phyloP scores from a whole-genome alignment of 2,888 invertebrate species.

The Netelia fuscicornis region DNA sequence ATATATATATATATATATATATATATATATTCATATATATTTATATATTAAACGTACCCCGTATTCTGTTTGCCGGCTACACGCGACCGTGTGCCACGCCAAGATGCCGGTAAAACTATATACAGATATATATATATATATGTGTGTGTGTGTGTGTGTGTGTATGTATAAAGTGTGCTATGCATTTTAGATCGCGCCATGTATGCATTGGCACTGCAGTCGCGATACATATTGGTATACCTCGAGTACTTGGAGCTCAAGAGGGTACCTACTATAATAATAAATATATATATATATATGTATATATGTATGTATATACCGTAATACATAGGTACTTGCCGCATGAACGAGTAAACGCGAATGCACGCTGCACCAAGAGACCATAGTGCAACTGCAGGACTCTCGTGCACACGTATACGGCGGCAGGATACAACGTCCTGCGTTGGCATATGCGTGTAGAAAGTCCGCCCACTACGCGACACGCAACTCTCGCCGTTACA shows the following conservation, averaged over 20 bases:
- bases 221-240: constrained; percentile 5
- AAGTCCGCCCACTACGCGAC: constrained; percentile 80
- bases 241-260: no score
- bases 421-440: constrained; percentile 60
- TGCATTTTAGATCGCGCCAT: constrained; percentile 24
- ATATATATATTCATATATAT: constrained; percentile 13
- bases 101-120: constrained; percentile 25
- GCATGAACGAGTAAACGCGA: constrained; percentile 18
- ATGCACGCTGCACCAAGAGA: constrained; percentile 45
- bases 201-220: constrained; percentile 23
- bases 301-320: not conserved
- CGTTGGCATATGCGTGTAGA: constrained; percentile 72
- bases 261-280: not conserved
- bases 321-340: constrained; percentile 8
- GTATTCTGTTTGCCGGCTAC: constrained; percentile 36
- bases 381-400: constrained; percentile 49
- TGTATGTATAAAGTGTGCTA: not conserved
- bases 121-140: constrained; percentile 11
- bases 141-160: no score
- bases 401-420: constrained; percentile 15
- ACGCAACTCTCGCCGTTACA: constrained; percentile 60
- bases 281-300: not conserved
- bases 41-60: constrained; percentile 14
- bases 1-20: not conserved
- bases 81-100: constrained; percentile 39